Base-by-base conservation (phyloP, 2,888 invertebrate species). In the Nymphalis c-album region DNA sequence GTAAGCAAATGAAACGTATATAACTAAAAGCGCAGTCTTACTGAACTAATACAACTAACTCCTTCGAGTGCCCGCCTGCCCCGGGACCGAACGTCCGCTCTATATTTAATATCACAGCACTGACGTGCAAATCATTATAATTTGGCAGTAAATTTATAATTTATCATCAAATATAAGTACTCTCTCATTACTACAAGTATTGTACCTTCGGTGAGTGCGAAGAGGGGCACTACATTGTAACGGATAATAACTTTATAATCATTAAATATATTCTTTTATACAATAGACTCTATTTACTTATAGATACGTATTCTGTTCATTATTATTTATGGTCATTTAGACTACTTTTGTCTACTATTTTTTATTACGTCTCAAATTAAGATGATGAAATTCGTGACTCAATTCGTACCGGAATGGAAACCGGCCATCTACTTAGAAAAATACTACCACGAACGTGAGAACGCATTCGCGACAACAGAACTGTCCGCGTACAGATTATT, bases 31-130 rank as follows among this genome's bases (percentile, higher is more conserved):
- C 53, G 53, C 53, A 53, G 16, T 13, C 53, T 53, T 17, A 53
- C 53, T 26, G 26, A 16, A 53, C 53, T 26, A 26, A 53, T 53
- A 53, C 53, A 26, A 53, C 53, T 17, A 53, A 26, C 22, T 26
- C 53, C 26, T 2, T 7, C 16, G 17, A 26, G 16, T 26, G 26
- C 6, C 26, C 5, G 26, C 6, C 6, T 6, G 26, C 26, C 7
- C n/a, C 53, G 26, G 31, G 31, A 31, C 55, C 55, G n/a, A 55
- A 55, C 58, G 40, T 7, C 40, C 40, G 10, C 18, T 60, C 55
- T 61, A 66, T 61, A 22, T 22, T 26, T 64, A 64, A 60, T 64
- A 64, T 64, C 61, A 66, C 66, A 57, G 57, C 57, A 57, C 57
- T 40, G 13, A 57, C 57, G 57, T 57, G 57, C 57, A 66, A 61